A percentile compares a stretch with the other conserved stretches of the same genome.
phyloP scores from a whole-genome alignment of 2,888 invertebrate genomes.

The Ophioninae sp. region DNA sequence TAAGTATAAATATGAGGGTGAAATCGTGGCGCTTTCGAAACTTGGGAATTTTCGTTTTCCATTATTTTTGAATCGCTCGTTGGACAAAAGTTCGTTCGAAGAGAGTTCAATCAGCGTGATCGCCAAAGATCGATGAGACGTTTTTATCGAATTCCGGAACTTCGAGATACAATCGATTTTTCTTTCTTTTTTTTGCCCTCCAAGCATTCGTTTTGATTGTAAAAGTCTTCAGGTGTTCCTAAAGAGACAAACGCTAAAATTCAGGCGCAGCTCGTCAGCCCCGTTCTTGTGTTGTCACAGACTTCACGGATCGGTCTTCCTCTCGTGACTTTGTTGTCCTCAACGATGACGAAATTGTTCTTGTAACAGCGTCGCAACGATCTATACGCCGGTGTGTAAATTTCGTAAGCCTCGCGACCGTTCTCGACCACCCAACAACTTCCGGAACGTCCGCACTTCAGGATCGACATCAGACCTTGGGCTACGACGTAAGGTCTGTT shows the following conservation, averaged over 20 bases:
- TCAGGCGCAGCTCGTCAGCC: conserved; percentile 75
- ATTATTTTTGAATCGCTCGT: background rate
- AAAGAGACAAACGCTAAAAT: background rate
- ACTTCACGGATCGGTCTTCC: conserved; percentile 73
- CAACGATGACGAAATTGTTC: conserved; percentile 72
- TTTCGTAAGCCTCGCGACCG: conserved; percentile 74
- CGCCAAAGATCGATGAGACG: background rate
- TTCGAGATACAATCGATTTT: background rate
- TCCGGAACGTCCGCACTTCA: conserved; percentile 71
- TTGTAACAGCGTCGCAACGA: conserved; percentile 75
- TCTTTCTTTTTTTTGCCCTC: background rate
- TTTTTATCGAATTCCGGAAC: background rate
- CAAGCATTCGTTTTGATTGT: background rate
- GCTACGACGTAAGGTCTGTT: conserved; percentile 75
- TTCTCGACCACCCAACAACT: conserved; percentile 77
- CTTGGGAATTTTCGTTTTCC: no score
- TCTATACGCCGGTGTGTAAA: conserved; percentile 73
- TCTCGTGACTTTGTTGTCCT: conserved; percentile 58
- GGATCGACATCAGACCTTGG: conserved; percentile 74
- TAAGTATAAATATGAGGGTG: no score
- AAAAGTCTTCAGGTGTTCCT: background rate
- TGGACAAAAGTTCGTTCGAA: background rate
- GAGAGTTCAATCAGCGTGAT: background rate
- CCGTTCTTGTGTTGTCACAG: conserved; percentile 74
- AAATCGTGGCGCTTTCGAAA: no score